phyloP scores from a whole-genome alignment of 2,888 invertebrate species.

The Parnassius glacialis region DNA sequence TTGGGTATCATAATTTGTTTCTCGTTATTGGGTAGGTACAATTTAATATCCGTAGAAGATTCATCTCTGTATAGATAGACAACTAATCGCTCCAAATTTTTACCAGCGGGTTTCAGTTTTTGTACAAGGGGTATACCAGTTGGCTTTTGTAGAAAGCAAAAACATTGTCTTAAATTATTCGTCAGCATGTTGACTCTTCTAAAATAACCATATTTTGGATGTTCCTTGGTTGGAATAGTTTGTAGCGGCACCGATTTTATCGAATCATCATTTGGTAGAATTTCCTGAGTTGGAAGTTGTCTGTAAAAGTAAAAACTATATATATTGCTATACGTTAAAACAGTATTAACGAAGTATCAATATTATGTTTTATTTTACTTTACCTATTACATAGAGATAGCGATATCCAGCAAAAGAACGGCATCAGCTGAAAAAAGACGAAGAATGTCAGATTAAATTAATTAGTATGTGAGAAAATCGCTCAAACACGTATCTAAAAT shows the following conservation, averaged over 20 bases:
- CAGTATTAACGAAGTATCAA: background rate
- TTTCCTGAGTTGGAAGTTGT: background rate
- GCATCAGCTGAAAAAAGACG: conserved; percentile 16
- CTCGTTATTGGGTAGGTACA: conserved; percentile 47
- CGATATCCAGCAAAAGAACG: conserved; percentile 9
- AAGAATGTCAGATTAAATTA: background rate
- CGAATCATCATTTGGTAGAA: background rate
- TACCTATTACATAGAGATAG: conserved; percentile 16
- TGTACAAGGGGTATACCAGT: conserved; percentile 33
- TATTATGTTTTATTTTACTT: background rate
- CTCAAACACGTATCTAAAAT: too few species aligned
- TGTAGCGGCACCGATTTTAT: background rate
- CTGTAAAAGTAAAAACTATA: background rate
- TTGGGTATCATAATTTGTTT: conserved; percentile 57
- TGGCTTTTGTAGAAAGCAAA: conserved; percentile 37
- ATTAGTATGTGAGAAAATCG: too few species aligned
- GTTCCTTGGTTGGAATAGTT: background rate
- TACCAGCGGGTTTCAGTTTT: conserved; percentile 33
- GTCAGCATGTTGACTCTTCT: conserved; percentile 1
- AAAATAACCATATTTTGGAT: conserved; percentile 6
- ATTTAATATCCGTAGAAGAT: conserved; percentile 35
- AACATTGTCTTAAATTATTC: conserved; percentile 32
- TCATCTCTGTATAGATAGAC: conserved; percentile 50
- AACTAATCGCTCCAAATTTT: conserved; percentile 46
- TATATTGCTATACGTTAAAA: background rate